These are phyloP conservation scores for Ectemnius cavifrons DNA, from an alignment of 2,888 invertebrate species.

Conservation along the genomic window DNA sequence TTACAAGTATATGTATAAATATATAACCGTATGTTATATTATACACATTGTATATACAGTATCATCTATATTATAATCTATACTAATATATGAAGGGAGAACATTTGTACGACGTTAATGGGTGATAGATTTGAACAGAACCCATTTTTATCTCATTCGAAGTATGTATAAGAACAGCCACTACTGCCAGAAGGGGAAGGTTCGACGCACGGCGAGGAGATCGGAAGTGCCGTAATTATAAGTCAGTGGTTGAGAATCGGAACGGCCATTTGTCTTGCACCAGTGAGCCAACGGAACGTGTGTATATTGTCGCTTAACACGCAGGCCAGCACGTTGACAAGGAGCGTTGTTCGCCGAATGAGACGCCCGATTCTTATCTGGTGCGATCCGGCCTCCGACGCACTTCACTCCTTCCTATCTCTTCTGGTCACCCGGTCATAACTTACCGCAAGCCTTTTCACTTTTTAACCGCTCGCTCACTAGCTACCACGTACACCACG, in stretches of 20 bases:
- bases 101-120: too few relatives aligned
- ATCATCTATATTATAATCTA: too few relatives aligned
- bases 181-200: too few relatives aligned
- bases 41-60: too few relatives aligned
- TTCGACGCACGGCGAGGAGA: background rate
- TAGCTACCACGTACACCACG: too few relatives aligned
- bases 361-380: slow-evolving; percentile 70
- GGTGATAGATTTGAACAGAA: too few relatives aligned
- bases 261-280: slow-evolving; percentile 55
- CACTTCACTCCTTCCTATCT: slow-evolving; percentile 57
- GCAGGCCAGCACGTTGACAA: slow-evolving; percentile 65
- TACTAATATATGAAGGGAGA: too few relatives aligned
- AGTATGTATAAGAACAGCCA: too few relatives aligned
- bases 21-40: too few relatives aligned
- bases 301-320: slow-evolving; percentile 60
- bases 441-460: slow-evolving; percentile 58
- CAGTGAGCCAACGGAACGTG: slow-evolving; percentile 51
- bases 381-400: slow-evolving; percentile 43
- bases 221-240: slow-evolving; percentile 31
- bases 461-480: slow-evolving; percentile 33
- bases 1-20: too few relatives aligned
- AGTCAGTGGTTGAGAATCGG: slow-evolving; percentile 48
- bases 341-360: slow-evolving; percentile 64
- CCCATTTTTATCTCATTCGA: too few relatives aligned
- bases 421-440: slow-evolving; percentile 56